Conservation (phyloP, 2,888 invertebrate species). For the Chesias legatella region DNA sequence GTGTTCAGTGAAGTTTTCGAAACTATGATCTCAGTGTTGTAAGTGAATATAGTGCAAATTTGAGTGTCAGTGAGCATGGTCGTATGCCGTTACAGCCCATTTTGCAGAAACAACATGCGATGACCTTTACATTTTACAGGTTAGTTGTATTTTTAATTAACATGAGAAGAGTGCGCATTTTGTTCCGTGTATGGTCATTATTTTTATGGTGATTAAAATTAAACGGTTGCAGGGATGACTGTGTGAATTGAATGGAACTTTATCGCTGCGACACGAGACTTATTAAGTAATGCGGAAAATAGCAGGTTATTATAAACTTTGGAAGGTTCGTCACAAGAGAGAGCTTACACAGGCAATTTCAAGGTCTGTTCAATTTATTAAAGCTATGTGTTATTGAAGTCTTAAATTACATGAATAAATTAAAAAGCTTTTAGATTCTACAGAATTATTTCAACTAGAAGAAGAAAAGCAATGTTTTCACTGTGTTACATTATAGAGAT, state of each 20-base stretch:
- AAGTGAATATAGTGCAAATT: constrained; percentile 41
- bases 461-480: too few species aligned
- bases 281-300: constrained; percentile 9
- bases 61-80: constrained; percentile 46
- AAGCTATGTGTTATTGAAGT: constrained; percentile 5
- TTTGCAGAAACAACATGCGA: constrained; percentile 58
- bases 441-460: too few species aligned
- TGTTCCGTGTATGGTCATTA: constrained; percentile 15
- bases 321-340: background rate
- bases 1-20: constrained; percentile 33
- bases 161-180: constrained; percentile 36
- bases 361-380: constrained; percentile 9
- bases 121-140: constrained; percentile 69
- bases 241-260: constrained; percentile 3
- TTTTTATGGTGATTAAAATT: constrained; percentile 29
- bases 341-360: too few species aligned
- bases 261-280: constrained; percentile 2
- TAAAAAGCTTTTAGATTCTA: too few species aligned
- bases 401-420: too few species aligned
- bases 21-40: constrained; percentile 36
- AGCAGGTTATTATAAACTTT: background rate
- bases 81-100: constrained; percentile 44
- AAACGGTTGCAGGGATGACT: constrained; percentile 4
- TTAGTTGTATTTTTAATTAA: constrained; percentile 70
- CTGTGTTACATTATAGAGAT: too few species aligned